phyloP scores from a whole-genome alignment of 1,140 invertebrate genomes.

The Pseudomyrmex pallidus region DNA sequence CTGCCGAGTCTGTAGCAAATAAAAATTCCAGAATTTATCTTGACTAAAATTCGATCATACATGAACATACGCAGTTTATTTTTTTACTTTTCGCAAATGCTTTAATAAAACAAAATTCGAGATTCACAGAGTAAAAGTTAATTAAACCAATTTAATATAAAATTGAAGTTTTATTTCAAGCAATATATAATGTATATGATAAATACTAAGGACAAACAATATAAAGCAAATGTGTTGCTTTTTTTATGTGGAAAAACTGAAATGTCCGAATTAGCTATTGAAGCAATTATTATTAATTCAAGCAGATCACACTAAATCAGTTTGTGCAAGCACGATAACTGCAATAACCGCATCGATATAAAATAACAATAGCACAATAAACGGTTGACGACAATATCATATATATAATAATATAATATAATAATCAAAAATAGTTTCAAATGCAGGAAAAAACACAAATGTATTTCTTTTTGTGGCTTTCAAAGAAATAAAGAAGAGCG shows the following conservation, averaged over 20 bases:
- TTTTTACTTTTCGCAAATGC: too few species aligned
- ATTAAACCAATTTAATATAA: too few species aligned
- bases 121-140: too few species aligned
- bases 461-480: background rate
- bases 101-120: background rate
- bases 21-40: background rate
- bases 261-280: background rate
- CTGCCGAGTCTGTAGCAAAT: background rate
- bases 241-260: background rate
- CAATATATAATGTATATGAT: background rate
- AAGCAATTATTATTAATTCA: constrained; percentile 19
- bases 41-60: background rate
- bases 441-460: background rate
- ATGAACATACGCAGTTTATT: background rate
- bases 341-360: constrained; percentile 26
- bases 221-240: constrained; percentile 1
- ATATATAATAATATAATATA: too few species aligned
- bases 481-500: background rate
- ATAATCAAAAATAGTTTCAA: background rate
- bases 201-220: background rate
- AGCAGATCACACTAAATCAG: constrained; percentile 26
- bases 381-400: background rate
- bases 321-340: constrained; percentile 49
- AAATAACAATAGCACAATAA: background rate
- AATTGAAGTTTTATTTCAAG: constrained; percentile 1